Percentiles rank a stretch among this genome's conserved stretches.
These are phyloP conservation scores for Ips nitidus DNA, from an alignment of 1,140 invertebrate species.

Conservation along the genomic window DNA sequence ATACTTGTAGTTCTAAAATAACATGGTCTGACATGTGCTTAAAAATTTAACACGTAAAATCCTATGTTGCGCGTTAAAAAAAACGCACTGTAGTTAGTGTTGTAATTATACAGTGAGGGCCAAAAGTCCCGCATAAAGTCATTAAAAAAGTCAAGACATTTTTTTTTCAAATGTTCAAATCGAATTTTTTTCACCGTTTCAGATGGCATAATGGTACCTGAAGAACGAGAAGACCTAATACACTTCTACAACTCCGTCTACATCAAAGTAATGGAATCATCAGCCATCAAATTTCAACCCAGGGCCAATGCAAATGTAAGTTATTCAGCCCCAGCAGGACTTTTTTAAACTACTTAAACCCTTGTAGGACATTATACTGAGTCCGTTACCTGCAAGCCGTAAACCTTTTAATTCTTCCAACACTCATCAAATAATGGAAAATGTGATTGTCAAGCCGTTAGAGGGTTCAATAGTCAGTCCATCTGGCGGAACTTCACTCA, in stretches of 20 bases:
- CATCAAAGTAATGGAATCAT: conserved; percentile 77
- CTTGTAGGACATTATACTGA: conserved; percentile 60
- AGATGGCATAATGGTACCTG: conserved; percentile 36
- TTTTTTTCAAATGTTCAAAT: too few species aligned
- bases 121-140: too few species aligned
- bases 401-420: conserved; percentile 40
- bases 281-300: conserved; percentile 70
- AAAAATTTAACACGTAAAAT: too few species aligned
- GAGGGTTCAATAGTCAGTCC: conserved; percentile 49
- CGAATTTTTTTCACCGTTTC: neutral
- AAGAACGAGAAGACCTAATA: conserved; percentile 82
- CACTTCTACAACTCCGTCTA: conserved; percentile 92
- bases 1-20: too few species aligned
- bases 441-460: conserved; percentile 66
- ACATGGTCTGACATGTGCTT: too few species aligned
- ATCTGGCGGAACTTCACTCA: conserved; percentile 63
- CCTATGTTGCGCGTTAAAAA: too few species aligned
- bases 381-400: conserved; percentile 68
- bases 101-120: too few species aligned
- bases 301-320: conserved; percentile 47
- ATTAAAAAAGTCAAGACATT: too few species aligned
- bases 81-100: too few species aligned
- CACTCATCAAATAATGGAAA: conserved; percentile 51
- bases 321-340: neutral
- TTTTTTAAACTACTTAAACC: neutral